Evolutionary conservation across 2,113 vertebrate genomes (phyloP).

Genomic region (Stigmatopora nigra): DNA sequence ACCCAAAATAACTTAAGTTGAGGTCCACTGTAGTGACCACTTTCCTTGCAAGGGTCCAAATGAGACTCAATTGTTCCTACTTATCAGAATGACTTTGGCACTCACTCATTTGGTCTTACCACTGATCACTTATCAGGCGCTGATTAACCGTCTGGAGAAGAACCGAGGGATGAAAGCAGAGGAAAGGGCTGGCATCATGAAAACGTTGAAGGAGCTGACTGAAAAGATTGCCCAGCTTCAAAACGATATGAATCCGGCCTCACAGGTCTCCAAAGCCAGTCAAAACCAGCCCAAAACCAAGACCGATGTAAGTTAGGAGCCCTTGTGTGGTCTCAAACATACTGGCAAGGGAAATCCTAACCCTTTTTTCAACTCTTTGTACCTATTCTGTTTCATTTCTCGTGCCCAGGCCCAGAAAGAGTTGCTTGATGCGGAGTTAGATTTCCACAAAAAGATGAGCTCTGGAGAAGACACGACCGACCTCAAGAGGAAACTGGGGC

Average conservation of each 20-base stretch:
- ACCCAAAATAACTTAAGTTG: too few species aligned
- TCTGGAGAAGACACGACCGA: slow-evolving; percentile 98
- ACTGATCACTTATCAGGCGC: slow-evolving; percentile 64
- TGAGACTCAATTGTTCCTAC: too few species aligned
- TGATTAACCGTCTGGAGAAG: slow-evolving; percentile 94
- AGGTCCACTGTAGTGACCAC: too few species aligned
- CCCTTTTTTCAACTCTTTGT: neutral
- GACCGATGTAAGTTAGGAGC: slow-evolving; percentile 75
- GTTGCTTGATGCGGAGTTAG: slow-evolving; percentile 88
- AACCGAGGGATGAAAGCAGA: slow-evolving; percentile 92
- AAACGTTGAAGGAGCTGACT: slow-evolving; percentile 89
- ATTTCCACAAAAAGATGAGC: slow-evolving; percentile 89
- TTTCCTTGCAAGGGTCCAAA: too few species aligned
- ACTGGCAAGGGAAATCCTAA: neutral
- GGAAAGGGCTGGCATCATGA: slow-evolving; percentile 91
- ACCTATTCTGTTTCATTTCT: neutral
- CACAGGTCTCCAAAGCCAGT: slow-evolving; percentile 67
- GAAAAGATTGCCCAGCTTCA: slow-evolving; percentile 92
- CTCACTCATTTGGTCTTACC: too few species aligned
- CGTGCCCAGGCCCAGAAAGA: slow-evolving; percentile 86
- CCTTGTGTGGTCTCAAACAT: neutral
- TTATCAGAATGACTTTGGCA: too few species aligned
- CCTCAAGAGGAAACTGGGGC: slow-evolving; percentile 85
- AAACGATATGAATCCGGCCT: slow-evolving; percentile 80
- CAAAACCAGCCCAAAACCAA: slow-evolving; percentile 82